Evolutionary conservation across 2,797 vertebrate genomes (phyloP), one percentile per base, ranked within the genome.

Genomic region (Coregonus sp.): DNA sequence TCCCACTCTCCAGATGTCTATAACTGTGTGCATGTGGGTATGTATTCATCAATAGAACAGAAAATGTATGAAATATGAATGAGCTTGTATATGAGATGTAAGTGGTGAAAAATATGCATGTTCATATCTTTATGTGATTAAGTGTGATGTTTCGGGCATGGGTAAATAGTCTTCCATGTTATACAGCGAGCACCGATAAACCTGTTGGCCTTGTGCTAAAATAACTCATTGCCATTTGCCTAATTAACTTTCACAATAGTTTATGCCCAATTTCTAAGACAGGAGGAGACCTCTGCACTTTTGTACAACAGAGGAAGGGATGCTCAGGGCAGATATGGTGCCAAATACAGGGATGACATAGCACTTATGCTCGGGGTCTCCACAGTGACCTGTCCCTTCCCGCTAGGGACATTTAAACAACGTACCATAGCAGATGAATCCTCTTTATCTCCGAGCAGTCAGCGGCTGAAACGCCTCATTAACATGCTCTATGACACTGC

Each of bases 21-120:
- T 4, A 66, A 66, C 63, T 70, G 35, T 69, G 31, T 69, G 15
- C 33, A 18, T 35, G 31, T 69, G 31, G 5, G 70, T 33, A 51
- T 54, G 20, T 72, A 29, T 33, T 4, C 29, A 14, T 72, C 9
- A 14, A 72, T 9, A 54, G n/a, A 50, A 72, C 50, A 25, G 61
- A 56, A 65, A 25, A 68, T 52, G 31, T 56, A 50, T 72, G 40
- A 59, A 72, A 52, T 78, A 73, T 73, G n/a, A 78, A 67, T 67
- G 50, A 54, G 18, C 33, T 54, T 65, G 25, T 33, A 35, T 54
- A 14, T 72, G 70, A 33, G 25, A 11, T 33, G 25, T 18, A 61
- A 16, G 54, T 59, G 35, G 35, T 66, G 16, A 65, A 72, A 35
- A 72, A 65, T 35, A 77, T 66, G n/a, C 7, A 15, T 70, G 20